phyloP scores from a whole-genome alignment of 2,113 vertebrate species.

The Danio rerio region GRCz12tu NC_133178.1:20817501-20818000 shows the following conservation, averaged over 20 bases:
- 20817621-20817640: not conserved
- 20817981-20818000: too few species aligned
- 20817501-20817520: not conserved
- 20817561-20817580: not conserved
- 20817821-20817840: not conserved
- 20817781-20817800: not conserved
- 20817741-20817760: not conserved
- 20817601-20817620: conserved; percentile 14
- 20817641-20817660: conserved; percentile 3
- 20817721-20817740: not conserved
- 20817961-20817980: too few species aligned
- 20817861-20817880: too few species aligned
- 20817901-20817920: too few species aligned
- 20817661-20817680: conserved; percentile 17
- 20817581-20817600: not conserved
- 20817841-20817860: not conserved
- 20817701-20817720: not conserved
- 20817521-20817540: not conserved
- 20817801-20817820: not conserved
- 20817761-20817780: not conserved
- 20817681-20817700: not conserved
- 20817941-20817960: too few species aligned
- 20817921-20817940: too few species aligned
- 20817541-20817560: not conserved
- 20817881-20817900: too few species aligned